Evolutionary conservation across 2,113 vertebrate species (phyloP), one percentile per base, ranked within the genome.

Genomic region (Opisthocomus hoazin): DNA sequence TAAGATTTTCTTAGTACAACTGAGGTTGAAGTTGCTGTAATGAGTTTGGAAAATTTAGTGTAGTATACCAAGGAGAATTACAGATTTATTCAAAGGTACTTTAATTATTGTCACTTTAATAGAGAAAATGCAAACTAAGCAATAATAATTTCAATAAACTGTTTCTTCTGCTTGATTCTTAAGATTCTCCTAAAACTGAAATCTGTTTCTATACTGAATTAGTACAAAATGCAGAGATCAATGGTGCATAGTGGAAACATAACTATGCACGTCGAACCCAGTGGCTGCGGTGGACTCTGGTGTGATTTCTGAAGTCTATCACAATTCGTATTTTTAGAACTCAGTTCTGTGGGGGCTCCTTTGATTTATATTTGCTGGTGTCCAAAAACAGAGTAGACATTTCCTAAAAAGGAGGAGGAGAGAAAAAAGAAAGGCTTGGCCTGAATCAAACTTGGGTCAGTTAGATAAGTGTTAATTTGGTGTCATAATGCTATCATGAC

Each of bases 361-460:
- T 84, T 78, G 27, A 27, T 60, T 85, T 89, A 20, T 60, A 17
- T 91, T 76, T 87, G 6, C 26, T 79, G 18, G 14, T 87, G 46
- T 78, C 17, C 56, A 45, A 29, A 46, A 64, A 51, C 12, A 71
- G 9, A 69, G 26, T 46, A 56, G 22, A n/a, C 4, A 20, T 76
- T 81, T 79, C 43, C n/a, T 81, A 41, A 57, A 93, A 76, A 86
- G 8, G 18, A 66, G 19, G 18, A 50, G 11, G 11, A 17, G 6
- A 65, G 6, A 65, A 76, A 90, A 60, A 46, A 51, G 10, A 64
- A 75, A 13, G 5, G 5, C 63, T 90, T 0, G 0, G 4, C n/a
- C 34, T 80, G 34, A 83, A 43, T 50, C 6, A 18, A 46, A 29
- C 34, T 76, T 88, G 1, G 6, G 12, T 51, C n/a, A 46, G 48